Evolutionary conservation across 2,888 invertebrate genomes (phyloP), one percentile per base, ranked within the genome.

Genomic region (Glaucopsyche alexis): DNA sequence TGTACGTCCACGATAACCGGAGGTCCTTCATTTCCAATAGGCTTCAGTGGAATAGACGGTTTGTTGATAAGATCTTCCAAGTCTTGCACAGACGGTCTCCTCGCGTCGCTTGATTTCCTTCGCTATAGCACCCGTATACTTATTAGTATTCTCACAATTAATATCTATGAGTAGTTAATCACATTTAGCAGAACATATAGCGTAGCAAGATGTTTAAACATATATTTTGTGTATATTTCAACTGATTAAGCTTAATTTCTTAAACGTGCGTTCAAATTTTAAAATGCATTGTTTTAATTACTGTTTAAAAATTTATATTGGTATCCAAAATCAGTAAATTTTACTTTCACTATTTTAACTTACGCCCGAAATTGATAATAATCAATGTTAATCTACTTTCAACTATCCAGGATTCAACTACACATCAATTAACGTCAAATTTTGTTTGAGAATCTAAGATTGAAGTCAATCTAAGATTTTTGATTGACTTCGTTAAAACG

Each of bases 1-100:
- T 98, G 97, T 66, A 97, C 96, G 88, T 98, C 98, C 79, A 98
- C 96, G 87, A 99, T 98, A 79, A 95, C 95, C 60, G 99, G 98
- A 78, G 98, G 97, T 76, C 97, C 98, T 78, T 95, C 95, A 83
- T 95, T 94, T 77, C 98, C 98, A 73, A 95, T 87, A 77, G 97
- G 94, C 85, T 95, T 96, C 78, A 99, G 93, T 70, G 99, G 98
- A 73, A 98, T 97, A 71, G 97, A 98, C 66, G 97, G 96, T 87
- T 97, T 97, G 87, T 98, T 97, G 88, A 98, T 96, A 80, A 96
- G 95, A 86, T 98, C 98, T 90, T 98, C 98, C 83, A 98, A 94
- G 87, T 98, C 98, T 83, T 97, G 96, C 81, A 98, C 94, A 85
- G 98, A 98, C 74, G 98, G 97, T 81, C 98, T 95, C 83, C 98